Conservation (phyloP, 2,888 invertebrate species). For the Pherbina coryleti region DNA sequence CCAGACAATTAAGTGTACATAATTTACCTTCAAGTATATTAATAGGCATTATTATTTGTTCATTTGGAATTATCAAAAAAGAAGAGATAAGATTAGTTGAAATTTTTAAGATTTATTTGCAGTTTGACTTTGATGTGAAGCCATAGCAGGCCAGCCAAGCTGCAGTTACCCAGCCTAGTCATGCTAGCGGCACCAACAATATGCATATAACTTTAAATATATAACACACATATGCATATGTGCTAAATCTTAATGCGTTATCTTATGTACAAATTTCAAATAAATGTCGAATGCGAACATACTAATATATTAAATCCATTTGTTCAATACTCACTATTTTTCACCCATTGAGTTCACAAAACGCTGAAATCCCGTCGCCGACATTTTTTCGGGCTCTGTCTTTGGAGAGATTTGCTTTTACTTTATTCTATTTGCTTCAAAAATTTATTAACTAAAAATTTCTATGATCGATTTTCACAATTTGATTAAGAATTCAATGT, state of each 20-base stretch:
- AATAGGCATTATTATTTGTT: no score
- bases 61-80: no score
- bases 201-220: not conserved
- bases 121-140: no score
- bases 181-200: not conserved
- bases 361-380: conserved; percentile 54
- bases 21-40: no score
- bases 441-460: conserved; percentile 33
- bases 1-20: no score
- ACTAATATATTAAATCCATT: conserved; percentile 6
- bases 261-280: not conserved
- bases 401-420: conserved; percentile 9
- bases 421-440: conserved; percentile 17
- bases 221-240: no score
- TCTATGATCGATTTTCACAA: conserved; percentile 6
- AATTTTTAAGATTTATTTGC: no score
- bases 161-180: not conserved
- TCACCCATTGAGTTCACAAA: conserved; percentile 61
- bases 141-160: no score
- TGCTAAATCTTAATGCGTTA: no score
- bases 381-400: conserved; percentile 23
- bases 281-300: not conserved
- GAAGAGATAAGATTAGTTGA: no score
- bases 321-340: conserved; percentile 63
- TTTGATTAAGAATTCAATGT: conserved; percentile 23